A percentile compares a stretch with the other conserved stretches of the same genome.
Evolutionary conservation across 2,797 vertebrate genomes (phyloP).

Genomic region (Mus spretus): DNA sequence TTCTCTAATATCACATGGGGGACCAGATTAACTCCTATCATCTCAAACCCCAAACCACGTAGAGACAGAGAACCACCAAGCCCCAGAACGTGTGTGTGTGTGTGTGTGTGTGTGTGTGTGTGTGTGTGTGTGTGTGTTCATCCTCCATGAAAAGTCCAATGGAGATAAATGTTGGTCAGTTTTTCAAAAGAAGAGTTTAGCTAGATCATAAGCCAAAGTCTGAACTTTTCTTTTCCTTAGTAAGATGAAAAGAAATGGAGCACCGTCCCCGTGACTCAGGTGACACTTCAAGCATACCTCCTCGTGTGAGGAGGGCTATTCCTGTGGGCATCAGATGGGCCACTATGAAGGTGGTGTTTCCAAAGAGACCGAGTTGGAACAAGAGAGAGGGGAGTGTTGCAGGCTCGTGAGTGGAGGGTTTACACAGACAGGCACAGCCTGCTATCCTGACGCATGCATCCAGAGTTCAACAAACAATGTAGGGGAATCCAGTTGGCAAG

Average conservation of each 20-base stretch:
- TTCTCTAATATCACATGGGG: neutral
- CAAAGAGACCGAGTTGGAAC: neutral
- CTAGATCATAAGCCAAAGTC: constrained; percentile 66
- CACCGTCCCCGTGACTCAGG: constrained; percentile 58
- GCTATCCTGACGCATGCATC: constrained; percentile 97
- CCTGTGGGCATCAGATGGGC: constrained; percentile 68
- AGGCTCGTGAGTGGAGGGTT: constrained; percentile 57
- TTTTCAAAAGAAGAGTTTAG: constrained; percentile 29
- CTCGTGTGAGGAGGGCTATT: constrained; percentile 69
- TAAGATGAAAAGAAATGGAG: constrained; percentile 72
- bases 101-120: no score
- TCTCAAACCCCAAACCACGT: neutral
- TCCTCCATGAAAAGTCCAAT: neutral
- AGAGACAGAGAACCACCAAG: neutral
- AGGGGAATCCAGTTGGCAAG: constrained; percentile 97
- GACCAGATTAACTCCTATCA: neutral
- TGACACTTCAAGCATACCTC: constrained; percentile 44
- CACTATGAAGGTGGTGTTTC: constrained; percentile 74
- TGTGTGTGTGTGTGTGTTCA: neutral
- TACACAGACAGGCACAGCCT: constrained; percentile 92
- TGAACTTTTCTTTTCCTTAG: constrained; percentile 54
- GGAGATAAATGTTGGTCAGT: neutral
- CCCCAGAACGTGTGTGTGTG: neutral
- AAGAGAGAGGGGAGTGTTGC: constrained; percentile 58
- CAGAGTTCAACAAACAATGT: constrained; percentile 93